A percentile compares a stretch with the other conserved stretches of the same genome.
phyloP scores from a whole-genome alignment of 2,113 vertebrate species.

The Baryphthengus martii region DNA sequence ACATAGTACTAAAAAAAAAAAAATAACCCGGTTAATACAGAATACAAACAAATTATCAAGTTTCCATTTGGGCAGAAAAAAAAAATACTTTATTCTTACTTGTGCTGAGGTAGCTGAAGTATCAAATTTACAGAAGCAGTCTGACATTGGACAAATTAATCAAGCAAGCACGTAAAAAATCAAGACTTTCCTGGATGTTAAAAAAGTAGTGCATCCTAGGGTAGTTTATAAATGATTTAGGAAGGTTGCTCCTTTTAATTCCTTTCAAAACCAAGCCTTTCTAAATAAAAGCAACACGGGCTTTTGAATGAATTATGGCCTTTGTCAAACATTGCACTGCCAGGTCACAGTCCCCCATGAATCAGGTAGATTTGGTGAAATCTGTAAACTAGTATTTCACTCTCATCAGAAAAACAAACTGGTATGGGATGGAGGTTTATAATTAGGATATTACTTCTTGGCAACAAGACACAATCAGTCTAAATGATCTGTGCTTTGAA shows the following conservation, averaged over 20 bases:
- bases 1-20: background rate
- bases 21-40: background rate
- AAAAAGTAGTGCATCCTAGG: background rate
- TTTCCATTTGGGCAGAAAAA: background rate
- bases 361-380: conserved; percentile 55
- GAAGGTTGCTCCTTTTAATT: conserved; percentile 3
- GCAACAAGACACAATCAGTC: conserved; percentile 31
- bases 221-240: conserved; percentile 17
- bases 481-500: conserved; percentile 53
- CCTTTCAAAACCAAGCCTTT: conserved; percentile 23
- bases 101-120: background rate
- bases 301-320: conserved; percentile 36
- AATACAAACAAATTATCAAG: background rate
- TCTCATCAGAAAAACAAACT: background rate
- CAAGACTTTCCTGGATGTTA: background rate
- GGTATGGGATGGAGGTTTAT: conserved; percentile 26
- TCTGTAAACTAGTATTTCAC: conserved; percentile 22
- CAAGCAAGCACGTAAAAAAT: background rate
- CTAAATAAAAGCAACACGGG: conserved; percentile 40
- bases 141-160: background rate
- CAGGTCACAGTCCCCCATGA: conserved; percentile 39
- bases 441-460: conserved; percentile 56
- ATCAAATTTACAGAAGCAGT: background rate
- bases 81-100: background rate
- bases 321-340: conserved; percentile 58